phyloP scores from a whole-genome alignment of 2,888 invertebrate species.

The Drosophila hawaiiensis region DNA sequence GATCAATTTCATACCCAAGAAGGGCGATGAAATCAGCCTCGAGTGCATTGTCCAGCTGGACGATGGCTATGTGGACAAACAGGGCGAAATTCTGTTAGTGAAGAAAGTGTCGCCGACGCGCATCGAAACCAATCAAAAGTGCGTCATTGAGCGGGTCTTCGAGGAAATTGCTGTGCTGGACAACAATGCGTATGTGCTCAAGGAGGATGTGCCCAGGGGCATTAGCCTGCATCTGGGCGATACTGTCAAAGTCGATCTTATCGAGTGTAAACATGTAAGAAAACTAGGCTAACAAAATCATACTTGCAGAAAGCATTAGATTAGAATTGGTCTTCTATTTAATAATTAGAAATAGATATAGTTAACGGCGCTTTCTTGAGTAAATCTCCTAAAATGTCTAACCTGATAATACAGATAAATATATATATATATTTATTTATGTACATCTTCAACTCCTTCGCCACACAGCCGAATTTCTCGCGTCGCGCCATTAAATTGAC shows the following conservation, averaged over 20 bases:
- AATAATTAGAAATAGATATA: too few relatives aligned
- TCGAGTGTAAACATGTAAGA: slow-evolving; percentile 89
- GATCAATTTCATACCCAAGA: slow-evolving; percentile 88
- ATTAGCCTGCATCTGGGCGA: slow-evolving; percentile 87
- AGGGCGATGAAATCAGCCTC: slow-evolving; percentile 90
- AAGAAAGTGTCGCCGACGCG: slow-evolving; percentile 88
- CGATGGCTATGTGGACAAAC: slow-evolving; percentile 86
- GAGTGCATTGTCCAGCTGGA: slow-evolving; percentile 88
- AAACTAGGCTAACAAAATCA: background rate
- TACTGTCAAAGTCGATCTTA: slow-evolving; percentile 88
- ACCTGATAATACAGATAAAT: background rate
- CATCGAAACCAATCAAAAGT: slow-evolving; percentile 86
- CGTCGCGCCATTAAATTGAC: slow-evolving; percentile 80
- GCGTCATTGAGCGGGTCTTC: slow-evolving; percentile 84
- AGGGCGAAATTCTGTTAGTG: slow-evolving; percentile 88
- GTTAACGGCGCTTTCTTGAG: background rate
- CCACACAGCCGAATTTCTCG: slow-evolving; percentile 82
- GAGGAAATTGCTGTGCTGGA: slow-evolving; percentile 87
- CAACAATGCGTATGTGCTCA: slow-evolving; percentile 87
- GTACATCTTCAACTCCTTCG: background rate
- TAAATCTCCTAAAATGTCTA: background rate
- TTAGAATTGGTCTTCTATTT: too few relatives aligned
- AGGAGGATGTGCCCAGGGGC: slow-evolving; percentile 86
- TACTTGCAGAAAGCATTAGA: background rate
- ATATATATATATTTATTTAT: background rate